These are phyloP conservation scores for Epizoanthus illoricatus DNA, from an alignment of 92 coral and sea anemone genomes.

Conservation along the genomic window DNA sequence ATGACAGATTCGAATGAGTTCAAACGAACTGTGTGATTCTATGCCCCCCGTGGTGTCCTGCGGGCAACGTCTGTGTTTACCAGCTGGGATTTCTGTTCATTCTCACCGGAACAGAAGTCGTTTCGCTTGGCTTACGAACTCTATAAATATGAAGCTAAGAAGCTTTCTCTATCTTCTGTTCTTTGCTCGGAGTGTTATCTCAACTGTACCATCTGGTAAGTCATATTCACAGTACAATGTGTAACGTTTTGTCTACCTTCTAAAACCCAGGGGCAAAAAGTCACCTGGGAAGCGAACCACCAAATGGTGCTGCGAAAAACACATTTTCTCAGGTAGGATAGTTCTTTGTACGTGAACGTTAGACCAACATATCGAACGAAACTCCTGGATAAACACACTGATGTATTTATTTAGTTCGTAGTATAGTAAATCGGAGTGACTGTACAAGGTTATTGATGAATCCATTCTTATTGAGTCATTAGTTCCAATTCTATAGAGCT, in stretches of 20 bases:
- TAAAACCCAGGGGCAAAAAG: not conserved
- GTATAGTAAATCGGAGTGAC: too few species aligned
- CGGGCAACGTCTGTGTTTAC: conserved; percentile 15
- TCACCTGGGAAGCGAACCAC: not conserved
- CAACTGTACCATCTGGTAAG: conserved; percentile 6
- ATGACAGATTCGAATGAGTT: not conserved
- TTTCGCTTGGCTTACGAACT: conserved; percentile 18
- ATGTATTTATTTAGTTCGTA: too few species aligned
- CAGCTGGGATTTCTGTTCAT: not conserved
- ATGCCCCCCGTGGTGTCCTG: conserved; percentile 12
- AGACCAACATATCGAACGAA: too few species aligned
- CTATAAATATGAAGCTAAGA: conserved; percentile 19
- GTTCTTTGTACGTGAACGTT: too few species aligned
- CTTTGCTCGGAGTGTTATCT: conserved; percentile 11
- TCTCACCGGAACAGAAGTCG: conserved; percentile 9
- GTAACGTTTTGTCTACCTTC: not conserved
- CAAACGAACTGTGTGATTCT: not conserved
- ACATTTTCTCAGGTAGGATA: too few species aligned
- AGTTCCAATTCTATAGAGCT: too few species aligned
- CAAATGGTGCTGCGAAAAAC: too few species aligned
- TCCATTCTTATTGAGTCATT: too few species aligned
- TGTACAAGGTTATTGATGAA: too few species aligned
- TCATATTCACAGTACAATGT: not conserved
- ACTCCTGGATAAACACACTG: too few species aligned
- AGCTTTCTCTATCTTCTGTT: conserved; percentile 11